A percentile compares a stretch with the other conserved stretches of the same genome.
Conservation (phyloP, 2,888 invertebrate genomes). For the Fabriciana adippe region DNA sequence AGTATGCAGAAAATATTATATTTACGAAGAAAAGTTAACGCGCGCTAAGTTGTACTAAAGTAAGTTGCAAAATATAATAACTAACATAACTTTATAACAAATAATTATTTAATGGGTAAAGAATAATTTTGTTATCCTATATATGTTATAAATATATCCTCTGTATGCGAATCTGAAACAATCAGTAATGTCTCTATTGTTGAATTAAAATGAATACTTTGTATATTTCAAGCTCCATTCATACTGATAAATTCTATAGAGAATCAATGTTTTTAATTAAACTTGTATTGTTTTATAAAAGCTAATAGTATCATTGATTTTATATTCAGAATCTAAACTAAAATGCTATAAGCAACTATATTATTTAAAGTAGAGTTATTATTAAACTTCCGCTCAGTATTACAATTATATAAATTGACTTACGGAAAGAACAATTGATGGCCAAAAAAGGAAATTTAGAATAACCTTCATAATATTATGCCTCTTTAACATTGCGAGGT, state of each 20-base stretch:
- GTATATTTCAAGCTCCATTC: constrained; percentile 8
- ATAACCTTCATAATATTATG: background rate
- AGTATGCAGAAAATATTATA: too few species aligned
- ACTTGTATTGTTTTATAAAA: constrained; percentile 1
- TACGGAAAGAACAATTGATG: background rate
- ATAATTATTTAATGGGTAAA: background rate
- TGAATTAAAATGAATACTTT: constrained; percentile 9
- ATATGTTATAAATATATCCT: too few species aligned
- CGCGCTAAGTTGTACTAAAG: background rate
- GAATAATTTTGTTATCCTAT: too few species aligned
- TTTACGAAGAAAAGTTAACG: too few species aligned
- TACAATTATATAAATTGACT: background rate
- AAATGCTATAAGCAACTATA: background rate
- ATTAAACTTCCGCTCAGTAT: background rate
- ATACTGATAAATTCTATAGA: constrained; percentile 2
- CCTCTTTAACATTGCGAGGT: background rate
- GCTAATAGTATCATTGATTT: constrained; percentile 3
- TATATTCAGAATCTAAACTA: background rate
- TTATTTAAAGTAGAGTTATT: background rate
- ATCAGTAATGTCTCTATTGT: constrained; percentile 15
- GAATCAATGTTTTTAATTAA: constrained; percentile 12
- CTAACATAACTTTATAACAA: background rate
- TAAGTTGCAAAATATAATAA: background rate
- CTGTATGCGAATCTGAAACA: constrained; percentile 11
- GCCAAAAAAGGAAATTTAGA: background rate